These are phyloP conservation scores for Sanderia malayensis DNA, from an alignment of 30 jellyfish, hydroid and myxozoan species.

Conservation along the genomic window DNA sequence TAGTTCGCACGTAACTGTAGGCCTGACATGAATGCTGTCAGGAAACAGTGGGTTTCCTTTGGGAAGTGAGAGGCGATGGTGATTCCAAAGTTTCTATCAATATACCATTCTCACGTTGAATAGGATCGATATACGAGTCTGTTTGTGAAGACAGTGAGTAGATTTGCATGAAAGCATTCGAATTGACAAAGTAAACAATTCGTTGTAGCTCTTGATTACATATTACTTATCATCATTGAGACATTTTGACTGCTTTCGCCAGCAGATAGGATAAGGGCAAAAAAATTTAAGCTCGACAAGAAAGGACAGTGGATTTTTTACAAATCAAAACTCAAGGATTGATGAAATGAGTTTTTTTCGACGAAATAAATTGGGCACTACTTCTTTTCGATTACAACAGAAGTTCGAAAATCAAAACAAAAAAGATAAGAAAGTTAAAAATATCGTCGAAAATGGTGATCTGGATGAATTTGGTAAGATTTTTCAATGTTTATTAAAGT, in stretches of 20 bases:
- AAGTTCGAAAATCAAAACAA: constrained; percentile 22
- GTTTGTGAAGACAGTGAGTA: constrained; percentile 25
- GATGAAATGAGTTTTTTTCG: constrained; percentile 38
- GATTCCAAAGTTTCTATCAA: constrained; percentile 11
- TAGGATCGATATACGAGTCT: neutral
- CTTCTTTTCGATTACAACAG: constrained; percentile 48
- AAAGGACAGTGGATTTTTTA: no score
- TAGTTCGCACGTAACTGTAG: constrained; percentile 32
- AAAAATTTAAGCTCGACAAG: no score
- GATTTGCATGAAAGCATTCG: constrained; percentile 66
- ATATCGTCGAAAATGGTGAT: no score
- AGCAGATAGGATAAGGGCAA: no score
- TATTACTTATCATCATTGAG: constrained; percentile 4
- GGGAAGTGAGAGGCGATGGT: constrained; percentile 54
- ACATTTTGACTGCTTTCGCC: neutral
- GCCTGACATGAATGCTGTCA: constrained; percentile 45
- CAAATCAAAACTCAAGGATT: neutral
- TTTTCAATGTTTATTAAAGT: no score
- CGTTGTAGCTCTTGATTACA: constrained; percentile 13
- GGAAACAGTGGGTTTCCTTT: constrained; percentile 77
- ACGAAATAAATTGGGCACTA: constrained; percentile 32
- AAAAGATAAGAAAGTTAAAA: no score
- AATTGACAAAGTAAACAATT: constrained; percentile 57
- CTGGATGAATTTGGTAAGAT: no score
- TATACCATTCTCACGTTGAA: neutral